Conservation (phyloP, 2,888 invertebrate genomes). For the Acronicta alni region DNA sequence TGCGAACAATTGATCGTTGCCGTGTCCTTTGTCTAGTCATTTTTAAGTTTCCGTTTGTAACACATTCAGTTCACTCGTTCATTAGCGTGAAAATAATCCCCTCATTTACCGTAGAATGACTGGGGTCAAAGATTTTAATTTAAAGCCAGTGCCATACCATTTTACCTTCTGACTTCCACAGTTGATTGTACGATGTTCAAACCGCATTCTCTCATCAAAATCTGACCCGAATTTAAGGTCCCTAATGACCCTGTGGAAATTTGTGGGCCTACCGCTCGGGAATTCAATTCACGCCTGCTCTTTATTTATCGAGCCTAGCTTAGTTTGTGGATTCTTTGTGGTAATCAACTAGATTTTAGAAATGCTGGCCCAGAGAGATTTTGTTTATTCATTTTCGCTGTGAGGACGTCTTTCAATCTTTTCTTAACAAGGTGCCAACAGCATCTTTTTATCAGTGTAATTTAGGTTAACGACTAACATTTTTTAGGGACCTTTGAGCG, state of each 20-base stretch:
- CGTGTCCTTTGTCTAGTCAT: no score
- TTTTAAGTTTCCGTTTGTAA: no score
- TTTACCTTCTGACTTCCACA: slow-evolving; percentile 40
- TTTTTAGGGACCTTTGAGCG: no score
- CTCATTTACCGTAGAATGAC: slow-evolving; percentile 15
- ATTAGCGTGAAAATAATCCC: slow-evolving; percentile 11
- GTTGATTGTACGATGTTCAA: slow-evolving; percentile 47
- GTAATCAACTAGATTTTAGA: slow-evolving; percentile 34
- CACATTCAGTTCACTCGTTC: neutral
- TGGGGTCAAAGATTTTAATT: slow-evolving; percentile 31
- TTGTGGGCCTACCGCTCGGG: slow-evolving; percentile 36
- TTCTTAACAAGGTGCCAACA: neutral
- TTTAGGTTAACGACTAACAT: no score
- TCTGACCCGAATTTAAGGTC: slow-evolving; percentile 67
- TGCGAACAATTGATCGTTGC: no score
- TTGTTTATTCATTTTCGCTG: slow-evolving; percentile 1
- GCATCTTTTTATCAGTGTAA: neutral
- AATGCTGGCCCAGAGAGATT: slow-evolving; percentile 1
- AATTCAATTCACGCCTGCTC: slow-evolving; percentile 54
- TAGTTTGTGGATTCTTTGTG: slow-evolving; percentile 52
- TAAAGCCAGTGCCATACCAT: slow-evolving; percentile 43
- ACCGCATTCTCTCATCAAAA: slow-evolving; percentile 57
- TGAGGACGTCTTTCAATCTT: neutral
- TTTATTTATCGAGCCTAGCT: slow-evolving; percentile 52
- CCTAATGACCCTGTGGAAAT: slow-evolving; percentile 61